Base-by-base conservation (phyloP, 2,797 vertebrate genomes). In the Argentina silus region DNA sequence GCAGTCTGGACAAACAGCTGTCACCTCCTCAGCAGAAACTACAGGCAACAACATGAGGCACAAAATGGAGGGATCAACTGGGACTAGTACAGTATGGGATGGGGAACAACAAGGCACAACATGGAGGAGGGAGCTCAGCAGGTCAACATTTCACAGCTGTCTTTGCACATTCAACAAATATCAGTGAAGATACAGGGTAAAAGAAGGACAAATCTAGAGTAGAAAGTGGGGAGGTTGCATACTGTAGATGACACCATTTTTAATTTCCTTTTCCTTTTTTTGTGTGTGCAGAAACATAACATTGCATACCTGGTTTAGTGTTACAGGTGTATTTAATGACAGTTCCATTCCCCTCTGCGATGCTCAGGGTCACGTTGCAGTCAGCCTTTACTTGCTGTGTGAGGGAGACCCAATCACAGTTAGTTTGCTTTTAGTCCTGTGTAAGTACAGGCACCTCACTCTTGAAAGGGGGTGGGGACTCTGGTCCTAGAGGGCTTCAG, bases 281-380 rank as follows among this genome's bases (percentile, higher is more conserved):
- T 45, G 19, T 7, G 14, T 63, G 5, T 59, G 9, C 2, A 11
- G 2, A 11, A 11, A 51, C n/a, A 12, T 21, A 23, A 51, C 2
- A 14, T 59, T 43, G 19, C 43, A 42, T 73, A 81, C 86, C 84
- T 83, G 83, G 78, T 64, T 78, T 75, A 6, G 78, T 85, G 47
- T 70, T 51, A 44, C 86, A 88, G 51, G 36, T 66, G 73, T 73
- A 85, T 10, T 12, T 62, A 36, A 70, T 70, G 51, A 84, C 67
- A 11, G 51, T 67, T 50, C 75, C 65, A 4, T 79, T 76, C 21
- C 72, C 70, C 1, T 62, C 68, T 19, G 53, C 27, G 9, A 80
- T 78, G 8, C 56, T 77, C 44, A 88, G 15, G 7, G 81, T 74
- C 74, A 86, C 83, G 6, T 84, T 83, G 75, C 86, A 88, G 65